A percentile compares a stretch with the other conserved stretches of the same genome.
phyloP scores from a whole-genome alignment of 2,888 invertebrate genomes.

The Tetramorium bicarinatum region DNA sequence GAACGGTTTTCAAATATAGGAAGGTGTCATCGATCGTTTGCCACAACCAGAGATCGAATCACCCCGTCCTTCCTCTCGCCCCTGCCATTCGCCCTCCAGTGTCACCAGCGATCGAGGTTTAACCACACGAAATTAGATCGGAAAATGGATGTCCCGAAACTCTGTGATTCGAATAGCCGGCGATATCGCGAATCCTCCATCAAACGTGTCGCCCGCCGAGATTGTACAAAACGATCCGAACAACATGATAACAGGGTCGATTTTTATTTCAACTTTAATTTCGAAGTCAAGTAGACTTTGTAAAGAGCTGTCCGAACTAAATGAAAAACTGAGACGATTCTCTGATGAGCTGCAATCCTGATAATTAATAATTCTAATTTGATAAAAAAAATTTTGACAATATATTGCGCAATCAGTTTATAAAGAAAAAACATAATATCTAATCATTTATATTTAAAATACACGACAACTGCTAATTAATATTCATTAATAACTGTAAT shows the following conservation, averaged over 20 bases:
- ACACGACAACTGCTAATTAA: background rate
- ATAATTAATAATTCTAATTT: conserved; percentile 5
- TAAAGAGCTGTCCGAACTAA: background rate
- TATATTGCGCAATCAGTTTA: background rate
- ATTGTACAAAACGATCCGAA: conserved; percentile 11
- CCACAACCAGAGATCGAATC: conserved; percentile 67
- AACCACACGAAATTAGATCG: conserved; percentile 61
- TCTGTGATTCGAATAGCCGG: conserved; percentile 28
- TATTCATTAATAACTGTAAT: no score
- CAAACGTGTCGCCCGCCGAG: conserved; percentile 14
- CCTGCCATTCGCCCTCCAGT: background rate
- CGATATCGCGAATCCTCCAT: conserved; percentile 22
- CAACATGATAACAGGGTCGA: background rate
- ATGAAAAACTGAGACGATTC: background rate
- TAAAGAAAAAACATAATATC: background rate
- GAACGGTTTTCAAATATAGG: conserved; percentile 75
- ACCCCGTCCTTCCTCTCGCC: conserved; percentile 6
- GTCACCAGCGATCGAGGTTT: conserved; percentile 48
- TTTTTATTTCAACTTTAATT: conserved; percentile 17
- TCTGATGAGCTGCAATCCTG: background rate
- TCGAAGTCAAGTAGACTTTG: background rate
- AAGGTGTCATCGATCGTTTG: conserved; percentile 73
- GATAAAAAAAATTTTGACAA: background rate
- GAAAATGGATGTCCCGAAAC: conserved; percentile 45
- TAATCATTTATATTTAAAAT: background rate